Evolutionary conservation across 2,888 invertebrate genomes (phyloP).

Genomic region (Lypha dubia): DNA sequence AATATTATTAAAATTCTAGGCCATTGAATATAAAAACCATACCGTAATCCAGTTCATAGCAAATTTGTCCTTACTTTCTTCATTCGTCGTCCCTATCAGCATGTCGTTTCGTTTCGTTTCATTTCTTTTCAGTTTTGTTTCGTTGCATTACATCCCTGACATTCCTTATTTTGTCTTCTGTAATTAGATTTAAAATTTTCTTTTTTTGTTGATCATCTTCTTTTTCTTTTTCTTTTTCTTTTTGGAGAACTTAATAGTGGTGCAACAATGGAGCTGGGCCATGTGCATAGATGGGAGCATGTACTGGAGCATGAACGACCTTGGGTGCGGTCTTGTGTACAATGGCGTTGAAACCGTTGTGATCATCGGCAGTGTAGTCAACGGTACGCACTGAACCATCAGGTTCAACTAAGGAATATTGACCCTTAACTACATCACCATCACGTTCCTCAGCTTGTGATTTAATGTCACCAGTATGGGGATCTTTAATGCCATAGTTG

Average conservation of each 20-base stretch:
- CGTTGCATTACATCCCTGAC: constrained; percentile 64
- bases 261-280: constrained; percentile 83
- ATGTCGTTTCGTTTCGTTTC: constrained; percentile 31
- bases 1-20: constrained; percentile 65
- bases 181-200: constrained; percentile 48
- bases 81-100: constrained; percentile 12
- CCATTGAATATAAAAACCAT: constrained; percentile 65
- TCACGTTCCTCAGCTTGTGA: constrained; percentile 88
- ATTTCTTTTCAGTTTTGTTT: constrained; percentile 46
- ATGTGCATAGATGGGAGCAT: constrained; percentile 76
- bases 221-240: background rate
- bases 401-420: constrained; percentile 85
- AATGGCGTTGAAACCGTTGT: constrained; percentile 88
- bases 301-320: constrained; percentile 79
- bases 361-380: constrained; percentile 88
- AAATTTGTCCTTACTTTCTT: constrained; percentile 51
- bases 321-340: constrained; percentile 87
- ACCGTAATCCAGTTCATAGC: constrained; percentile 70
- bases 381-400: constrained; percentile 85
- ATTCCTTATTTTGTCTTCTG: constrained; percentile 61
- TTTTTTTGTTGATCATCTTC: constrained; percentile 22
- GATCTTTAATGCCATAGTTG: constrained; percentile 88
- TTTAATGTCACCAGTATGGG: constrained; percentile 89
- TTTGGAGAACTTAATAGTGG: constrained; percentile 80
- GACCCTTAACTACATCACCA: constrained; percentile 89